Conservation (phyloP, 2,888 invertebrate species). For the Seladonia tumulorum region DNA sequence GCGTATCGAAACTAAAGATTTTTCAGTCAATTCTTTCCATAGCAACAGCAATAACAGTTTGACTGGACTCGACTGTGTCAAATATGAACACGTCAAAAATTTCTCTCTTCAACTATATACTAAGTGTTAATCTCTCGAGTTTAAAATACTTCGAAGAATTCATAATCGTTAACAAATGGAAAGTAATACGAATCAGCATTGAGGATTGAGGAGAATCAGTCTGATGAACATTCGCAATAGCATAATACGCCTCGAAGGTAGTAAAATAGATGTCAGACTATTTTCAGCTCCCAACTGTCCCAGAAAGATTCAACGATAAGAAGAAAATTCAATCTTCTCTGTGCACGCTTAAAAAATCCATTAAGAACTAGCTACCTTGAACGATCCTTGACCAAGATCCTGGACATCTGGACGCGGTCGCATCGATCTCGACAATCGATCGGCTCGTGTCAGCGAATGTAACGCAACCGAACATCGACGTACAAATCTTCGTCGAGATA, state of each 20-base stretch:
- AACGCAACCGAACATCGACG: not conserved
- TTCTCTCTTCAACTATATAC: not conserved
- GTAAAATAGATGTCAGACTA: not conserved
- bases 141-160: not conserved
- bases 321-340: not conserved
- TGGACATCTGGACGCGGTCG: not conserved
- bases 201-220: not conserved
- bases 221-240: not conserved
- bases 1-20: not conserved
- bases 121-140: not conserved
- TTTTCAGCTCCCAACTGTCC: not conserved
- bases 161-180: not conserved
- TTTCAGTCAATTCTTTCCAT: not conserved
- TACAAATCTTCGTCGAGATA: not conserved
- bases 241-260: not conserved
- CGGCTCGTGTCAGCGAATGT: not conserved
- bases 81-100: not conserved
- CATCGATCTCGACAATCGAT: not conserved
- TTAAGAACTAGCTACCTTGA: not conserved
- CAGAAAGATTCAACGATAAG: not conserved
- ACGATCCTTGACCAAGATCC: not conserved
- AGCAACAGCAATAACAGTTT: not conserved
- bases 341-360: not conserved
- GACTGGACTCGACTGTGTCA: not conserved
- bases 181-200: not conserved